Percentiles rank a stretch among this genome's conserved stretches.
Evolutionary conservation across 1,140 invertebrate genomes (phyloP).

Genomic region (Panulirus ornatus): DNA sequence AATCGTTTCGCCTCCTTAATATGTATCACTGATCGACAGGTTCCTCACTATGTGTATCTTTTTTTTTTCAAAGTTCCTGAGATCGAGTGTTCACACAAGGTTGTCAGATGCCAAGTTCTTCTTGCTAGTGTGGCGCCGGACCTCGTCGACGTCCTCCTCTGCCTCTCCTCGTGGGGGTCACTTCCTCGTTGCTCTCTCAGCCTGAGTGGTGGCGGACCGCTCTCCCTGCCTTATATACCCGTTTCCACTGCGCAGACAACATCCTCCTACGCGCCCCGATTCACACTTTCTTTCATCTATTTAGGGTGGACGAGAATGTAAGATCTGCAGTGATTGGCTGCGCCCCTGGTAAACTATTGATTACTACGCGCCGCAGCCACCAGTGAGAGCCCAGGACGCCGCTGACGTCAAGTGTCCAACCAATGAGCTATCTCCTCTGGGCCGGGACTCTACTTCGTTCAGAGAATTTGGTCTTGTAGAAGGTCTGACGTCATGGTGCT

Average conservation of each 20-base stretch:
- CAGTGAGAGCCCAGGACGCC: conserved; percentile 46
- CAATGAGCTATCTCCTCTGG: conserved; percentile 44
- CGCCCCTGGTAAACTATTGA: conserved; percentile 47
- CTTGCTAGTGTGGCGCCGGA: too few species aligned
- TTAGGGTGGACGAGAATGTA: conserved; percentile 54
- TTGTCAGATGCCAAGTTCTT: background rate
- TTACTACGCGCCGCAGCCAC: conserved; percentile 32
- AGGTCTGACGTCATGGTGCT: conserved; percentile 54
- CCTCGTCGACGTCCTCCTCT: background rate
- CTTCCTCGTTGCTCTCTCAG: background rate
- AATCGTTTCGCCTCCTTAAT: background rate
- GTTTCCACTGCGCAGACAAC: conserved; percentile 40
- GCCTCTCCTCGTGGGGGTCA: background rate
- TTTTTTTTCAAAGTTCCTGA: background rate
- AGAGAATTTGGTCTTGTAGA: conserved; percentile 65
- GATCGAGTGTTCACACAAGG: background rate
- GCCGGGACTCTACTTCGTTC: conserved; percentile 61
- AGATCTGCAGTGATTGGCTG: conserved; percentile 37
- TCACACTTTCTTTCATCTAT: conserved; percentile 70
- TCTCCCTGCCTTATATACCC: conserved; percentile 36
- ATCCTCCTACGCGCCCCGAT: conserved; percentile 61
- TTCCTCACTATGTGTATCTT: background rate
- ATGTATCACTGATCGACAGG: background rate
- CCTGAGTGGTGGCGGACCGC: background rate
- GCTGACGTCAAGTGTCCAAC: conserved; percentile 40